Evolutionary conservation across 2,113 vertebrate genomes (phyloP), one percentile per base, ranked within the genome.

Genomic region (Vulpes ferrilata): DNA sequence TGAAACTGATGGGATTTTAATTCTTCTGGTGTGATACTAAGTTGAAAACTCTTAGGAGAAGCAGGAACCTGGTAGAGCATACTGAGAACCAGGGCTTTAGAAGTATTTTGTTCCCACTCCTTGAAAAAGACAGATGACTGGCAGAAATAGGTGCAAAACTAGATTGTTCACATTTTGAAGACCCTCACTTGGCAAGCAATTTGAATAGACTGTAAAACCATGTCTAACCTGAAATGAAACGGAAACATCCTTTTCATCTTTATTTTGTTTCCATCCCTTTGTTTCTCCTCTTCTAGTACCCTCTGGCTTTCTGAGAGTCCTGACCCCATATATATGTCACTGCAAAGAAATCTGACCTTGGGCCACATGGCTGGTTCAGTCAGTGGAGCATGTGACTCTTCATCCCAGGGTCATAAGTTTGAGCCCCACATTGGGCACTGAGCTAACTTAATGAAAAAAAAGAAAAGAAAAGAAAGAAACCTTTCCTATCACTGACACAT

Each of bases 1-100:
- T 92, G 64, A 97, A 87, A 84, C 22, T 57, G 10, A 93, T 93
- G 17, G 6, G 16, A 90, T 85, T 94, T 92, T 84, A 69, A 94
- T 97, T 67, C 60, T 93, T 76, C 79, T 73, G 53, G 69, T 88
- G 92, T 90, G 7, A 30, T 55, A 55, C 11, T 79, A 60, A 96
- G 5, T 25, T 74, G 38, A 64, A 95, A 74, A 96, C 80, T 78
- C 38, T 90, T 84, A 51, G 22, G 67, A 95, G 38, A 71, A 90
- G 38, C 23, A 86, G 30, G 32, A 96, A 48, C 9, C 79, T 88
- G n/a, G 20, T 67, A 23, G 64, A 87, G 8, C 13, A 65, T 11
- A 81, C 60, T 85, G 65, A 95, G 57, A 95, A 96, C 20, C 48
- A 88, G 20, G 43, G 5, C 22, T 65, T 91, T 84, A 53, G 57